Conservation (phyloP, 2,888 invertebrate species). For the Hipparchia sbordonii region DNA sequence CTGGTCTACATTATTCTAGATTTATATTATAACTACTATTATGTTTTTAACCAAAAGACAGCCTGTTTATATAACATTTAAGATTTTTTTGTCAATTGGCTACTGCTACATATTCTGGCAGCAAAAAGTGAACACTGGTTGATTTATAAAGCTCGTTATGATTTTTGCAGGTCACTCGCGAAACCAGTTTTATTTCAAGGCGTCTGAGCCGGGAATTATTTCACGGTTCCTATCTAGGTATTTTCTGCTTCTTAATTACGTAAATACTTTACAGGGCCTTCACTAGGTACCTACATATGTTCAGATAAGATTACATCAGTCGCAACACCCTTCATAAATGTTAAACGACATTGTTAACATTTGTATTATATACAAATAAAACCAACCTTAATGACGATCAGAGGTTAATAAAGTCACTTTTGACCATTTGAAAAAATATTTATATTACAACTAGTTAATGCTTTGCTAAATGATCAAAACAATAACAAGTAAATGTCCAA, state of each 20-base stretch:
- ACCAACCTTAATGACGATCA: neutral
- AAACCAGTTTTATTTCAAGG: constrained; percentile 13
- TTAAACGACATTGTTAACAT: neutral
- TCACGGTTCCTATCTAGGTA: constrained; percentile 2
- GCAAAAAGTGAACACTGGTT: constrained; percentile 8
- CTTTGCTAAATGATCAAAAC: constrained; percentile 7
- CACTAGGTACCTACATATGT: neutral
- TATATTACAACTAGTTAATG: neutral
- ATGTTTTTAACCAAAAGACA: neutral
- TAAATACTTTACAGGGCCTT: neutral
- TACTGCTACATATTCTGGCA: constrained; percentile 13
- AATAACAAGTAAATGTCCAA: neutral
- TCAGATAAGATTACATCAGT: too few relatives aligned
- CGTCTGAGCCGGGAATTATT: constrained; percentile 2
- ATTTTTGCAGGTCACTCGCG: constrained; percentile 23
- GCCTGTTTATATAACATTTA: constrained; percentile 12
- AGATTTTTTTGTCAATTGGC: constrained; percentile 6
- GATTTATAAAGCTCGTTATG: constrained; percentile 22
- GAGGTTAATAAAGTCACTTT: neutral
- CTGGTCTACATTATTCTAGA: too few relatives aligned
- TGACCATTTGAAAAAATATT: neutral
- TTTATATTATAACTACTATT: neutral
- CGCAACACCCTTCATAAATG: neutral
- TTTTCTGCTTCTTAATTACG: neutral
- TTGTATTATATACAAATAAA: too few relatives aligned